Evolutionary conservation across 2,888 invertebrate species (phyloP), one percentile per base, ranked within the genome.

Genomic region (Osedax fenrisi): DNA sequence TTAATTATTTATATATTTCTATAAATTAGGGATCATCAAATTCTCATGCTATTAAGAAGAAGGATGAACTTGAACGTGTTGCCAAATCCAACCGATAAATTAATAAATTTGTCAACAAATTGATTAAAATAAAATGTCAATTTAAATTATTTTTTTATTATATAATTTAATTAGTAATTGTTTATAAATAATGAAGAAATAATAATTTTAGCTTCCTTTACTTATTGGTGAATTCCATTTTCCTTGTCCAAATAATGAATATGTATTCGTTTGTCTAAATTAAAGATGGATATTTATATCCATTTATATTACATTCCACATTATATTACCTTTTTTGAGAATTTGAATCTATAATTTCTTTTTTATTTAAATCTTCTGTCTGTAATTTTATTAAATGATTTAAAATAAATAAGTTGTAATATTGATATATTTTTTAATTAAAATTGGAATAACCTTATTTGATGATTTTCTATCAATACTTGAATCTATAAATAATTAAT

Each of bases 1-100:
- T 56, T 56, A 66, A 66, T n/a, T 76, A 78, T 80, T 76, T 78
- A 76, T 56, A 71, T 62, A 10, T n/a, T 62, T 22, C 27, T 24
- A 41, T 67, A 27, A 59, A 76, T 25, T 83, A 90, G 90, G 98
- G 98, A 79, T 98, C 97, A 78, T 97, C 97, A 78, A 98, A 99
- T 88, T 96, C 96, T 59, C 97, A 98, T 84, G 98, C 98, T 81
- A 98, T 98, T 87, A 98, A 98, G 89, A 98, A 98, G 89, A 98
- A 98, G 88, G 98, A 98, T 86, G 98, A 99, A 88, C 89, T 99
- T 87, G 98, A 98, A 88, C 93, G 98, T 89, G 98, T 99, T 81
- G 98, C 98, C 85, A 98, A 98, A 88, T 97, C 96, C 86, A 99
- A 99, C 90, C 92, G 98, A 92, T 99, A 97, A 76, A 76, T 41